Evolutionary conservation across 2,113 vertebrate species (phyloP).

Genomic region (Nymphicus hollandicus): DNA sequence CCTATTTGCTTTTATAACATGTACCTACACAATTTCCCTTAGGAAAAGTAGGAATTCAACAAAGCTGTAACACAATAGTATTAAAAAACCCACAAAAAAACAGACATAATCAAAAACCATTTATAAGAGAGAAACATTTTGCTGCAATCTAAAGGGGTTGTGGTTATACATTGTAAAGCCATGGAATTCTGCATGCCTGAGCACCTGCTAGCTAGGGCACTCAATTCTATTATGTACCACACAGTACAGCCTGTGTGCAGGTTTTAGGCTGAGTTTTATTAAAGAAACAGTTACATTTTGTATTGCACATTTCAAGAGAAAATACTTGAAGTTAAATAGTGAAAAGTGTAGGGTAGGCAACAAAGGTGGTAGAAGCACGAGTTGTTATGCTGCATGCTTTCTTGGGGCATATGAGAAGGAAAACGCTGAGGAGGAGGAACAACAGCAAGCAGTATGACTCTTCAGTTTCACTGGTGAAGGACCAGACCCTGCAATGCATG

Average conservation of each 20-base stretch:
- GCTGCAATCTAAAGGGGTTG: background rate
- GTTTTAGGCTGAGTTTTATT: background rate
- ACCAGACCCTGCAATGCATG: background rate
- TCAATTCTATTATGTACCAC: background rate
- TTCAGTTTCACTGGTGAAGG: accelerated
- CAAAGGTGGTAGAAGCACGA: background rate
- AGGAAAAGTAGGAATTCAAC: background rate
- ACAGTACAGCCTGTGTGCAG: background rate
- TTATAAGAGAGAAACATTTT: background rate
- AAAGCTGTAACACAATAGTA: background rate
- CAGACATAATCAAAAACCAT: background rate
- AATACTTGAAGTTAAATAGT: background rate
- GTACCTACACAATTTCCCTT: background rate
- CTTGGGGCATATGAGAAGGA: background rate
- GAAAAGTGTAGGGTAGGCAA: background rate
- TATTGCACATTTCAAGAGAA: background rate
- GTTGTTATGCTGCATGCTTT: background rate
- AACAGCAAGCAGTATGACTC: background rate
- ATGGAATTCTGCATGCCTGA: background rate
- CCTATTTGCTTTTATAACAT: background rate
- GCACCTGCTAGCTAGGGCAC: background rate
- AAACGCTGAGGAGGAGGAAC: background rate
- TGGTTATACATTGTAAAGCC: background rate
- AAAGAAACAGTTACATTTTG: background rate
- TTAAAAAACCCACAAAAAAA: background rate